phyloP scores from a whole-genome alignment of 2,888 invertebrate genomes.

The Octonoba sinensis region DNA sequence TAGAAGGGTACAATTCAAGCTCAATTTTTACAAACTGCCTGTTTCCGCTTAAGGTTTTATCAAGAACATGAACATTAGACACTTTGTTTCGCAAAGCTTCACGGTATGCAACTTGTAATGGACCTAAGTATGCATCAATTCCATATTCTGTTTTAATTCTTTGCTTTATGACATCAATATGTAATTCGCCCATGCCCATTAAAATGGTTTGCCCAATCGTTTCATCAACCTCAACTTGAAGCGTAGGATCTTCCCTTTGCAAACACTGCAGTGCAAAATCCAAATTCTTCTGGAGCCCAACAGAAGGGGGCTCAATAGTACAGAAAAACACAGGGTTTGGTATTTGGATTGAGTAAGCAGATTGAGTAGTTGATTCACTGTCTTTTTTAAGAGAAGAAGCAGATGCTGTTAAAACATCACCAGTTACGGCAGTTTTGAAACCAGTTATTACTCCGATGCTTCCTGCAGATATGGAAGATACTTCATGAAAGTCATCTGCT shows the following conservation, averaged over 20 bases:
- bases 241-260: slow-evolving; percentile 91
- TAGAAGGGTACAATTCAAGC: slow-evolving; percentile 76
- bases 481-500: slow-evolving; percentile 90
- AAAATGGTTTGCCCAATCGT: slow-evolving; percentile 87
- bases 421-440: slow-evolving; percentile 79
- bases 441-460: slow-evolving; percentile 92
- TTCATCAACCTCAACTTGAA: slow-evolving; percentile 80
- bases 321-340: slow-evolving; percentile 98
- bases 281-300: slow-evolving; percentile 80
- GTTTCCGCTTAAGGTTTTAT: slow-evolving; percentile 78
- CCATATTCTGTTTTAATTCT: slow-evolving; percentile 89
- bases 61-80: slow-evolving; percentile 73
- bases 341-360: slow-evolving; percentile 76
- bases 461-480: slow-evolving; percentile 78
- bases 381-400: slow-evolving; percentile 21
- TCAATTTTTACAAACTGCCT: slow-evolving; percentile 77
- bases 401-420: slow-evolving; percentile 71
- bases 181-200: slow-evolving; percentile 97
- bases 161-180: slow-evolving; percentile 88
- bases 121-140: slow-evolving; percentile 90
- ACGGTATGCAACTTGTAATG: slow-evolving; percentile 91
- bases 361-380: too few relatives aligned
- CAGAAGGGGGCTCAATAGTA: slow-evolving; percentile 91
- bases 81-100: slow-evolving; percentile 77
- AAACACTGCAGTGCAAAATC: slow-evolving; percentile 86